Conservation (phyloP, 2,888 invertebrate species). For the Andrena minutula region DNA sequence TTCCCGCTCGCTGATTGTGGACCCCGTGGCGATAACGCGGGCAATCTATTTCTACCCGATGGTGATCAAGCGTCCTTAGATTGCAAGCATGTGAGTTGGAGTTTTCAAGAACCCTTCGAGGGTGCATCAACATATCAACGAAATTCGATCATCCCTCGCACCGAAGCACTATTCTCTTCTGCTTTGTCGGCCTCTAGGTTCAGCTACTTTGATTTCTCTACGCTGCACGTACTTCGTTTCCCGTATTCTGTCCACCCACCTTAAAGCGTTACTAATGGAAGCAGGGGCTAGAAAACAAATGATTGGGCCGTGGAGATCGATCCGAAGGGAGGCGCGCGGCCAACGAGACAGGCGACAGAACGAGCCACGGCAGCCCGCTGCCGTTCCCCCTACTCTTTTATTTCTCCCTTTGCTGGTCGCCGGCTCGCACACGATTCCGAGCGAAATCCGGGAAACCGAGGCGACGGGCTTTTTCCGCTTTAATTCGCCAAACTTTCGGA, state of each 20-base stretch:
- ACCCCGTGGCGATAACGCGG: not conserved
- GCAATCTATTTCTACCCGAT: not conserved
- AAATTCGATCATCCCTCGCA: not conserved
- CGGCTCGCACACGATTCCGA: slow-evolving; percentile 54
- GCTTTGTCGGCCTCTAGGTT: not conserved
- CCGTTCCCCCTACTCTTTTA: slow-evolving; percentile 44
- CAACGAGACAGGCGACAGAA: slow-evolving; percentile 20
- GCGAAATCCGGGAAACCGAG: slow-evolving; percentile 46
- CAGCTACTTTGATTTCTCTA: slow-evolving; percentile 6
- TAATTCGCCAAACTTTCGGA: slow-evolving; percentile 66
- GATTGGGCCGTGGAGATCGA: slow-evolving; percentile 58
- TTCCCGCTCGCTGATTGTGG: not conserved
- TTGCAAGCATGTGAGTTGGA: too few species aligned
- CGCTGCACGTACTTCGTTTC: slow-evolving; percentile 12
- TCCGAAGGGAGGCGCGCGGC: slow-evolving; percentile 22
- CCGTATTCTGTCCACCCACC: slow-evolving; percentile 5
- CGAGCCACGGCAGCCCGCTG: slow-evolving; percentile 18
- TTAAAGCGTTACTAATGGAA: slow-evolving; percentile 59
- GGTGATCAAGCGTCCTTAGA: not conserved
- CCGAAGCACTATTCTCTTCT: not conserved
- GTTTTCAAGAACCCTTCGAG: too few species aligned
- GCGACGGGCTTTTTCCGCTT: slow-evolving; percentile 46
- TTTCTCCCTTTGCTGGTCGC: slow-evolving; percentile 38
- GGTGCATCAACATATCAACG: not conserved
- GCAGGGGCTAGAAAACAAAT: slow-evolving; percentile 58